Conservation (phyloP, 2,113 vertebrate genomes). For the Sardina pilchardus region DNA sequence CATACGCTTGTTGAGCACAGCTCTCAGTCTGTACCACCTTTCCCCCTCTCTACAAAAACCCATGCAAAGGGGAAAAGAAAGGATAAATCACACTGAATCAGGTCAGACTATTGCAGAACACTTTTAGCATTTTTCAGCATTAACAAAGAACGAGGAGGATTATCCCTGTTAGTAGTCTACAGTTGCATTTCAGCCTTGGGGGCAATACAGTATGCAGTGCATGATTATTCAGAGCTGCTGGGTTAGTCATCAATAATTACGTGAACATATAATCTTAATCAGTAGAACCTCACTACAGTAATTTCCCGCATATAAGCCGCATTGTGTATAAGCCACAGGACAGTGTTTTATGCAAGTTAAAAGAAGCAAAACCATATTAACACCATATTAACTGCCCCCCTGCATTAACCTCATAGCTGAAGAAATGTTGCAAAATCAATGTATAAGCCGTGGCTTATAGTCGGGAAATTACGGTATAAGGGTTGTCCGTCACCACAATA, state of each 20-base stretch:
- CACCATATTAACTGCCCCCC: too few relatives aligned
- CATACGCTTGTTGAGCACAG: constrained; percentile 74
- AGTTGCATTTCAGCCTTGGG: background rate
- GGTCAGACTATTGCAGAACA: background rate
- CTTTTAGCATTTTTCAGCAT: background rate
- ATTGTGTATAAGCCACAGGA: too few relatives aligned
- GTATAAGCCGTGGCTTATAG: too few relatives aligned
- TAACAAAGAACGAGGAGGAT: background rate
- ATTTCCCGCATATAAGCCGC: too few relatives aligned
- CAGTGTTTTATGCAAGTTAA: too few relatives aligned
- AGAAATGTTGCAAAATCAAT: too few relatives aligned
- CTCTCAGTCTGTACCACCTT: constrained; percentile 70
- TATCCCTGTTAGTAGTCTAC: background rate
- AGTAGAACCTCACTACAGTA: background rate
- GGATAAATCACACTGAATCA: background rate
- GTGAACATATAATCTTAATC: background rate
- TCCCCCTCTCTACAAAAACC: constrained; percentile 65
- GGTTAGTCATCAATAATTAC: background rate
- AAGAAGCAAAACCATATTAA: too few relatives aligned
- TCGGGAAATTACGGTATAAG: too few relatives aligned
- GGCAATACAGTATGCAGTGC: background rate
- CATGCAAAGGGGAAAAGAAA: background rate
- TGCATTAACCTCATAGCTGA: too few relatives aligned
- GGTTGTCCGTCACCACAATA: too few relatives aligned
- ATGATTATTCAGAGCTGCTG: background rate